These are phyloP conservation scores for Zapornia atra DNA, from an alignment of 2,113 vertebrate genomes.

Conservation along the genomic window DNA sequence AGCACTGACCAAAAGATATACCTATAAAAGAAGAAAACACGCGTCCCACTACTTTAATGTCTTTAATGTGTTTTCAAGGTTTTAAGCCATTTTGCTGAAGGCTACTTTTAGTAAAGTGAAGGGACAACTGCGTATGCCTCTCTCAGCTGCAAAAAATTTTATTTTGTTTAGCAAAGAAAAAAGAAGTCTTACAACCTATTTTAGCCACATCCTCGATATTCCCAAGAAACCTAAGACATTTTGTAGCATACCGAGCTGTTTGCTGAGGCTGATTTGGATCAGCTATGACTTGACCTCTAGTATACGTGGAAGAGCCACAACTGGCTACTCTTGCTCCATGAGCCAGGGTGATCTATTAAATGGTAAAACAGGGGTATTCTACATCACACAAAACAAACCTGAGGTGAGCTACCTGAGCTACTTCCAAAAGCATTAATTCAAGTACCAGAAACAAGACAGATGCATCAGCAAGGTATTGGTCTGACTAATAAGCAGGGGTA, in stretches of 20 bases:
- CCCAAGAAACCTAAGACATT: neutral
- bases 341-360: neutral
- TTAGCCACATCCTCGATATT: neutral
- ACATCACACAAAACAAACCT: neutral
- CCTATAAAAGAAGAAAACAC: slow-evolving; percentile 54
- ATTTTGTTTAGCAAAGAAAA: slow-evolving; percentile 21
- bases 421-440: neutral
- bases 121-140: neutral
- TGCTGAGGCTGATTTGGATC: neutral
- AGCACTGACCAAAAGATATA: slow-evolving; percentile 67
- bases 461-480: neutral
- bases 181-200: slow-evolving; percentile 4
- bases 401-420: neutral
- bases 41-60: slow-evolving; percentile 55
- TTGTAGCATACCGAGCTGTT: neutral
- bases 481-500: slow-evolving; percentile 10
- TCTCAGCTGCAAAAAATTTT: neutral
- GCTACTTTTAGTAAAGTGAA: slow-evolving; percentile 41
- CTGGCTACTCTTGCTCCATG: neutral
- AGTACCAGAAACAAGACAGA: neutral
- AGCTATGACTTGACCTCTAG: neutral
- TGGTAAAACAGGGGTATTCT: neutral
- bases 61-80: slow-evolving; percentile 56
- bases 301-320: neutral
- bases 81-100: slow-evolving; percentile 57